These are phyloP conservation scores for Donacobius atricapilla DNA, from an alignment of 2,113 vertebrate species.

Conservation along the genomic window DNA sequence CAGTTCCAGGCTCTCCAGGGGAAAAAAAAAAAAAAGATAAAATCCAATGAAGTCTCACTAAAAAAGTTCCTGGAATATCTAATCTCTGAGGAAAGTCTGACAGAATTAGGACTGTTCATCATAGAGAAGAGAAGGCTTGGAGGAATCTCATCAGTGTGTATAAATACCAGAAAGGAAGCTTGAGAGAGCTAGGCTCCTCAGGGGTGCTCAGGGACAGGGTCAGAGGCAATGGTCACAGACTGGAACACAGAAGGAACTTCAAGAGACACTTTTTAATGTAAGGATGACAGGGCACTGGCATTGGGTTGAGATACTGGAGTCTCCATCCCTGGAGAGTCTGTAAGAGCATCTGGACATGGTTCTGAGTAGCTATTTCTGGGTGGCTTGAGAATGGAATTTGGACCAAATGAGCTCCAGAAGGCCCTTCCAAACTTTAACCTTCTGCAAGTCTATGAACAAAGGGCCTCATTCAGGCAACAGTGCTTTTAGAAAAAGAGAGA, in stretches of 20 bases:
- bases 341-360: neutral
- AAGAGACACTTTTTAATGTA: neutral
- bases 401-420: neutral
- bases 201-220: neutral
- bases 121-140: neutral
- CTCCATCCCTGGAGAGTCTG: neutral
- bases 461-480: neutral
- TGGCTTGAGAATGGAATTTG: neutral
- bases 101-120: neutral
- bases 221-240: neutral
- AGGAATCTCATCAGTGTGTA: neutral
- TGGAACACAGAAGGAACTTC: neutral
- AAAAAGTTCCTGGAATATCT: neutral
- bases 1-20: neutral
- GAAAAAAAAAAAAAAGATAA: neutral
- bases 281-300: neutral
- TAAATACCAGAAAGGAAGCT: neutral
- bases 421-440: neutral
- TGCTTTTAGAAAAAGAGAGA: neutral
- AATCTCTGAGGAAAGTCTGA: neutral
- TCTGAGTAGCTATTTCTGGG: neutral
- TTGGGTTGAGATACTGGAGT: neutral
- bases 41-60: neutral
- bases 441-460: neutral
- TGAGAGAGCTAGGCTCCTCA: neutral